These are phyloP conservation scores for Actinia tenebrosa DNA, from an alignment of 64 coral and sea anemone species.

Conservation along the genomic window DNA sequence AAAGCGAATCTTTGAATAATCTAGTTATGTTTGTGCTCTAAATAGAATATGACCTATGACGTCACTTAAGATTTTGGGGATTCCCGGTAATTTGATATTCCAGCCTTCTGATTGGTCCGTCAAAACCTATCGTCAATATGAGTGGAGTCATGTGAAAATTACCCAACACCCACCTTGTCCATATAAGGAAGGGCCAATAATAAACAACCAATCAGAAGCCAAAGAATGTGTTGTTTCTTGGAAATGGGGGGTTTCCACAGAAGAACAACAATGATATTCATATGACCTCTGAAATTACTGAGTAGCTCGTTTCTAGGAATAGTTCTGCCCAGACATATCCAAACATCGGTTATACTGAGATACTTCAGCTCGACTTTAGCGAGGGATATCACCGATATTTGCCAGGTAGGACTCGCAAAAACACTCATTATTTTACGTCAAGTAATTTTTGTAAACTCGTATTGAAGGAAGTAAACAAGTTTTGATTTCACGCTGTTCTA, in stretches of 20 bases:
- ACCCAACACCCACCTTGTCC: neutral
- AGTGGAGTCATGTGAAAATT: slow-evolving; percentile 4
- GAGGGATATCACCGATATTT: neutral
- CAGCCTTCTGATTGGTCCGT: neutral
- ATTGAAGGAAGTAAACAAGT: neutral
- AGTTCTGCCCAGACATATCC: slow-evolving; percentile 4
- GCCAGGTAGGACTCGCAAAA: neutral
- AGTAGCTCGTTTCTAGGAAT: neutral
- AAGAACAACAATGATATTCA: neutral
- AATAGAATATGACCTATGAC: slow-evolving; percentile 2
- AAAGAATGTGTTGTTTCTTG: neutral
- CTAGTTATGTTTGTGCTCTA: neutral
- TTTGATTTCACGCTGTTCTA: neutral
- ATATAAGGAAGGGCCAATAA: neutral
- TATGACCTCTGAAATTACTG: neutral
- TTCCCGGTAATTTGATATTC: slow-evolving; percentile 10
- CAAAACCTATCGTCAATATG: neutral
- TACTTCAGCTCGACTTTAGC: neutral
- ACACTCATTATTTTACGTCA: neutral
- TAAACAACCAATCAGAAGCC: slow-evolving; percentile 3
- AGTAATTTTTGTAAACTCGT: neutral
- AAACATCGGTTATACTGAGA: neutral
- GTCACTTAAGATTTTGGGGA: neutral
- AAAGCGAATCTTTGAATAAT: neutral
- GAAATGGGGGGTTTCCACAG: slow-evolving; percentile 11